phyloP scores from a whole-genome alignment of 2,113 vertebrate species.

The Cyphomyrus discorhynchus region DNA sequence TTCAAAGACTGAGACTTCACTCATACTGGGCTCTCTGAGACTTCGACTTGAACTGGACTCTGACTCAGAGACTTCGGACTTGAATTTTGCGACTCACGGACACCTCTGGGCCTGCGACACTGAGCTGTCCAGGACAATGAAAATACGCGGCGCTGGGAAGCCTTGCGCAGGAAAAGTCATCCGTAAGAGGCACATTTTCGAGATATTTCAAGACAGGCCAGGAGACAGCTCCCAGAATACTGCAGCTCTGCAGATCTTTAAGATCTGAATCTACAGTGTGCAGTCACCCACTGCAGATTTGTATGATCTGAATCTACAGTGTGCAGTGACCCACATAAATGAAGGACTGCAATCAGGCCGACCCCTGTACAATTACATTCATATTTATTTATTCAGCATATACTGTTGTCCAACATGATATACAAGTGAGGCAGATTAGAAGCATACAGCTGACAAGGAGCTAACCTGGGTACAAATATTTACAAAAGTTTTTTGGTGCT shows the following conservation, averaged over 20 bases:
- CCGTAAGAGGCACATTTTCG: neutral
- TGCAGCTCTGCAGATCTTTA: neutral
- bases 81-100: neutral
- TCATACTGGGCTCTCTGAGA: neutral
- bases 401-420: neutral
- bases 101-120: neutral
- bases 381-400: neutral
- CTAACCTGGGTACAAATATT: neutral
- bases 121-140: neutral
- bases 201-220: neutral
- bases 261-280: neutral
- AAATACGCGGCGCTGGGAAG: neutral
- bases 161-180: neutral
- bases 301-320: neutral
- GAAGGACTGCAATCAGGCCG: neutral
- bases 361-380: neutral
- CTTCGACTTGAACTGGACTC: neutral
- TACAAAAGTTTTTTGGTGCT: neutral
- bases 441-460: neutral
- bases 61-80: neutral
- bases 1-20: neutral
- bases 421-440: neutral
- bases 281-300: neutral
- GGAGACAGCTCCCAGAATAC: neutral
- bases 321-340: neutral